Base-by-base conservation (phyloP, 2,113 vertebrate species). In the Calidris pugnax region DNA sequence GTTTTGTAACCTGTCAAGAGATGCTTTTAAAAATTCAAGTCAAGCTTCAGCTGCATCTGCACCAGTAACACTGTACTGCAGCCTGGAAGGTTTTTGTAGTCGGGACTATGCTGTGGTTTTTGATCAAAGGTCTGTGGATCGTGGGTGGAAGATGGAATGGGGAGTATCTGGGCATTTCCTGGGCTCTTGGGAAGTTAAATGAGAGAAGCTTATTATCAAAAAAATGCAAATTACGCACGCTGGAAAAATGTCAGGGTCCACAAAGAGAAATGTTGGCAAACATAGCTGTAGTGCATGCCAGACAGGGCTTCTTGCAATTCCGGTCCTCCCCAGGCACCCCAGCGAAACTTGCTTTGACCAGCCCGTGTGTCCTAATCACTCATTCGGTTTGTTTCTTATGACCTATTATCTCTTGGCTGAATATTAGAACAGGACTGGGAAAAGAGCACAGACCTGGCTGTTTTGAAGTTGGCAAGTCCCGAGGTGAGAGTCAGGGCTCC, bases 331-430 rank as follows among this genome's bases (percentile, higher is more conserved):
- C 74, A 87, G 57, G 57, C 73, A 89, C 60, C 43, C 53, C 63
- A 84, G 72, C 6, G 8, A 92, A 95, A 90, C 86, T 47, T 59
- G 72, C 93, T 95, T 72, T 78, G 87, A 59, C 39, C 68, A 60
- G 62, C 77, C 89, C 20, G 1, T 2, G 0, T 68, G 53, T 56
- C 73, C 56, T 72, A 27, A 87, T 75, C 43, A 9, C 73, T 89
- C 78, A 80, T 10, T 88, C 63, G 12, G 20, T 73, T 83, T 67
- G 26, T 68, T 95, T 82, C 69, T 85, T 78, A 39, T 30, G 73
- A 78, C 62, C 69, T 79, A 18, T 96, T 90, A 93, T 84, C 84
- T 95, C 66, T 75, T 87, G 89, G 73, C 76, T 89, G 68, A 94
- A 15, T 89, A 81, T 35, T 55, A 43, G 51, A 86, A 68, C 64